Conservation (phyloP, 2,888 invertebrate genomes). For the Caprella mutica region DNA sequence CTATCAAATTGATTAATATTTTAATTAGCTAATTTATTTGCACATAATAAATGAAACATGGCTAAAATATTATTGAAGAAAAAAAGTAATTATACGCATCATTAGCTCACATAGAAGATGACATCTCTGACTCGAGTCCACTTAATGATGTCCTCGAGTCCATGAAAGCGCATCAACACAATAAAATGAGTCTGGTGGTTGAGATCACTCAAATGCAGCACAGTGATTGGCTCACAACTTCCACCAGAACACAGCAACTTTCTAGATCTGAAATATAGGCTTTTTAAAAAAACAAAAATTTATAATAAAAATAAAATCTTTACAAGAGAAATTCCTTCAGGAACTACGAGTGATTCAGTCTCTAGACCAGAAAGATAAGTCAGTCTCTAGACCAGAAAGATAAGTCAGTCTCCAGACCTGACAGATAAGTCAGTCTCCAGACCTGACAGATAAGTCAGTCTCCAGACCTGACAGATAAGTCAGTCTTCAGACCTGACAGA, state of each 20-base stretch:
- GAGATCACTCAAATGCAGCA: conserved; percentile 76
- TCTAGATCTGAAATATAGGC: conserved; percentile 25
- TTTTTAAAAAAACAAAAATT: no score
- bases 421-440: no score
- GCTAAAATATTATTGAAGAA: conserved; percentile 23
- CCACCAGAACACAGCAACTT: conserved; percentile 57
- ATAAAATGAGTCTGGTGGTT: conserved; percentile 81
- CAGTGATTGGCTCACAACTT: conserved; percentile 73
- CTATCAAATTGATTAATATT: no score
- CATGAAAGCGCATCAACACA: conserved; percentile 70
- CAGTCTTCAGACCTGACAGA: no score
- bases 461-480: no score
- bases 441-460: no score
- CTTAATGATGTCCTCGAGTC: conserved; percentile 69
- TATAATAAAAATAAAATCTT: no score
- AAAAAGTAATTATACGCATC: conserved; percentile 12
- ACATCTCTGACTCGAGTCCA: conserved; percentile 65
- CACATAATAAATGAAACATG: conserved; percentile 3
- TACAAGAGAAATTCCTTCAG: no score
- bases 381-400: no score
- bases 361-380: no score
- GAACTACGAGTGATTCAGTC: no score
- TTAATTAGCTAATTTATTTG: background rate
- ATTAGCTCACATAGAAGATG: conserved; percentile 66
- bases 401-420: no score